Conservation (phyloP, 2,888 invertebrate genomes). For the Cotesia congregata region DNA sequence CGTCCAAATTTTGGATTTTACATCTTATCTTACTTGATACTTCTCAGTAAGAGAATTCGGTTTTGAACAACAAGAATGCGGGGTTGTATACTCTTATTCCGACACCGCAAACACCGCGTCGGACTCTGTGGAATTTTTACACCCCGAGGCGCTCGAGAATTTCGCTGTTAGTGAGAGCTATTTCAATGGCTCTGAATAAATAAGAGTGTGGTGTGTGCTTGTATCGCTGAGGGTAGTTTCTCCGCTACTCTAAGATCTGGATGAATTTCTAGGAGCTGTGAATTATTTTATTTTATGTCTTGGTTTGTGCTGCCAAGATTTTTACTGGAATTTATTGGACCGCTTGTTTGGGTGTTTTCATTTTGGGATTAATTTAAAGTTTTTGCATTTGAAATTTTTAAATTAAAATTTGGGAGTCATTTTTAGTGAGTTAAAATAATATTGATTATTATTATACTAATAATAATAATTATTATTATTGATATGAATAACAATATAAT, state of each 20-base stretch:
- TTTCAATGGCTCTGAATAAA: neutral
- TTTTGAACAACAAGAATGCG: neutral
- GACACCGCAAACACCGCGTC: constrained; percentile 23
- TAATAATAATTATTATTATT: too few species aligned
- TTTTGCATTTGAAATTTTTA: too few species aligned
- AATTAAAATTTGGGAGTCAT: too few species aligned
- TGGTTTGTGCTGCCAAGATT: neutral
- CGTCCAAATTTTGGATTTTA: neutral
- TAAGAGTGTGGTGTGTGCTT: neutral
- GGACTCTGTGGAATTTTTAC: constrained; percentile 66
- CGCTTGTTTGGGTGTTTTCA: too few species aligned
- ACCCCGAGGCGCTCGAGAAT: constrained; percentile 53
- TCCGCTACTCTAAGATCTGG: neutral
- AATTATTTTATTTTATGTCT: constrained; percentile 1
- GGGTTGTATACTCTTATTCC: constrained; percentile 5
- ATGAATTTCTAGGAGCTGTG: neutral
- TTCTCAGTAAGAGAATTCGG: neutral
- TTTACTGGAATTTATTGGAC: neutral
- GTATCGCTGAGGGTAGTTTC: neutral
- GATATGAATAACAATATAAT: too few species aligned
- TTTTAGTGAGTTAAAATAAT: too few species aligned
- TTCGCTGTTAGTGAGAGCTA: constrained; percentile 33
- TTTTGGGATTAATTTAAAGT: neutral
- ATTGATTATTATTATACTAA: too few species aligned
- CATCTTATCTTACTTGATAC: too few species aligned